Base-by-base conservation (phyloP, 2,113 vertebrate species). In the Nestor notabilis region DNA sequence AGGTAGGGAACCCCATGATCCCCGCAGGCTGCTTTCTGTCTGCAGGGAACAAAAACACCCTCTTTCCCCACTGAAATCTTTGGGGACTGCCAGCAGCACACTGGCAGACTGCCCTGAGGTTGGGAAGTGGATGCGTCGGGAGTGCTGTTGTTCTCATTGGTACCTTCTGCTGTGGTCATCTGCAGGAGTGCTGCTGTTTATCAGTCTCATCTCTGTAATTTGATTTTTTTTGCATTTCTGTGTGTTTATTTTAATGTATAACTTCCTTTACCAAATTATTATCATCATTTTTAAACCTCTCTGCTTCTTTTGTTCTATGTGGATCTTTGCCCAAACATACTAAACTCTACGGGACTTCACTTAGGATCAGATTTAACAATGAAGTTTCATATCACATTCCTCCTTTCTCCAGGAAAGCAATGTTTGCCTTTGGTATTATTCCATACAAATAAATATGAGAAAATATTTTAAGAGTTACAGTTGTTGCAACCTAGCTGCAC, bases 111-210 rank as follows among this genome's bases (percentile, higher is more conserved):
- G 14, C 89, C 80, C 90, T 16, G 23, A 5, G 85, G 88, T 27
- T 80, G 96, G 90, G 90, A 68, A 77, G 96, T 39, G 95, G 78
- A 43, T 64, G 93, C 29, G 33, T 63, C 1, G 27, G 94, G 91
- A 97, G 97, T 80, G 95, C 95, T 96, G 90, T 60, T 97, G 96
- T 93, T 97, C 89, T 81, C 95, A 47, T 80, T 85, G 96, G 86
- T 97, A 94, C 92, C 89, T 85, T 88, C 78, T 74, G 89, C 60
- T 68, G 41, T 23, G 63, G 66, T 90, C 90, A 75, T 80, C 88
- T 93, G 90, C 74, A 88, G 64, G 43, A 89, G 70, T 4, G 20
- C 92, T 85, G 89, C 79, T 95, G 76, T 90, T 94, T 74, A 91
- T 93, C 92, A 96, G 88, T 64, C 69, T 95, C 90, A 39, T 88